A percentile compares a stretch with the other conserved stretches of the same genome.
These are phyloP conservation scores for Stenichneumon culpator DNA, from an alignment of 2,888 invertebrate species.

Conservation along the genomic window DNA sequence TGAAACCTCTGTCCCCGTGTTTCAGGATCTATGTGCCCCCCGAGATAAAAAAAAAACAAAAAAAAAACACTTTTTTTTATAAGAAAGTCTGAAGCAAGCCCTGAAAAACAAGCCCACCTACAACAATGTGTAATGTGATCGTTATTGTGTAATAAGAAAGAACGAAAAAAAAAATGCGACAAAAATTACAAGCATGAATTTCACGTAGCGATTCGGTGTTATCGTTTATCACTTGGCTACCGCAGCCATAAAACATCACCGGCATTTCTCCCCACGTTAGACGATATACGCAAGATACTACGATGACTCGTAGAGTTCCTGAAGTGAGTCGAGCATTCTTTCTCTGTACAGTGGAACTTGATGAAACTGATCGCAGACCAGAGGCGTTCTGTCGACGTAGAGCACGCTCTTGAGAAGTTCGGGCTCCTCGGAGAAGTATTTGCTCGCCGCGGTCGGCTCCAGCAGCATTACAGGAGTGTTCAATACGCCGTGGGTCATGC, in stretches of 20 bases:
- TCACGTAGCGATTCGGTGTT: slow-evolving; percentile 50
- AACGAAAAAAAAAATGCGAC: slow-evolving; percentile 57
- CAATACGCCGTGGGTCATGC: slow-evolving; percentile 74
- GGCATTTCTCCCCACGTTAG: not conserved
- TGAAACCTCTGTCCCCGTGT: slow-evolving; percentile 69
- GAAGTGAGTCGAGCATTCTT: slow-evolving; percentile 75
- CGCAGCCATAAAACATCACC: not conserved
- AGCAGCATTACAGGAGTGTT: slow-evolving; percentile 78
- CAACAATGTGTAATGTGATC: slow-evolving; percentile 78
- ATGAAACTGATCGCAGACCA: slow-evolving; percentile 74
- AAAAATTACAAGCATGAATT: slow-evolving; percentile 66
- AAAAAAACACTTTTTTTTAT: slow-evolving; percentile 65
- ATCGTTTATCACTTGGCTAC: slow-evolving; percentile 31
- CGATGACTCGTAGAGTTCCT: slow-evolving; percentile 75
- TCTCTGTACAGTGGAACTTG: slow-evolving; percentile 72
- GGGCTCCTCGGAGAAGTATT: slow-evolving; percentile 74
- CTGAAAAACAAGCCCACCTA: slow-evolving; percentile 62
- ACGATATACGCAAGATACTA: not conserved
- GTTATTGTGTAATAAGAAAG: slow-evolving; percentile 76
- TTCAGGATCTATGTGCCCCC: slow-evolving; percentile 63
- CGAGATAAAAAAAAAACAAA: slow-evolving; percentile 28
- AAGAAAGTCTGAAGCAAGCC: slow-evolving; percentile 61
- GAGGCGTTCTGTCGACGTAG: slow-evolving; percentile 76
- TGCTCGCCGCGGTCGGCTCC: slow-evolving; percentile 73
- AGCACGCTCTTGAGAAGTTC: slow-evolving; percentile 73